These are phyloP conservation scores for Monopterus albus DNA, from an alignment of 2,113 vertebrate species.

Conservation along the genomic window DNA sequence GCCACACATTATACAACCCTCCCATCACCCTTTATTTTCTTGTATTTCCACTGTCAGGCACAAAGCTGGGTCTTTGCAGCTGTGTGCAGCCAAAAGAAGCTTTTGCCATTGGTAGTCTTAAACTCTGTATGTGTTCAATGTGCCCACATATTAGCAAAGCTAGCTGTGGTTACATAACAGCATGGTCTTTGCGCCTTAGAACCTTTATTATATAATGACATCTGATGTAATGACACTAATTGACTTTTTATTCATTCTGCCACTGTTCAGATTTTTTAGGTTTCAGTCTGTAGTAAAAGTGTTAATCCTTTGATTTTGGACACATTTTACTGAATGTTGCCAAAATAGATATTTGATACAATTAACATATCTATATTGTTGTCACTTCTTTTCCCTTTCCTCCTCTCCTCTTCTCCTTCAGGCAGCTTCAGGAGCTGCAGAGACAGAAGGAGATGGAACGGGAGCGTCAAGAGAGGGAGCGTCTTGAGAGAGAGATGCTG, in stretches of 20 bases:
- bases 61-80: constrained; percentile 3
- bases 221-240: constrained; percentile 42
- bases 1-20: neutral
- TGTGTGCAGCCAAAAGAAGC: neutral
- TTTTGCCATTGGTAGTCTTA: constrained; percentile 3
- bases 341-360: no score
- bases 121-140: constrained; percentile 12
- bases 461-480: constrained; percentile 78
- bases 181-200: constrained; percentile 6
- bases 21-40: no score
- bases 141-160: constrained; percentile 4
- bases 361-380: no score
- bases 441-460: constrained; percentile 90
- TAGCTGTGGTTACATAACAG: constrained; percentile 37
- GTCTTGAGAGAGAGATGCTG: constrained; percentile 79
- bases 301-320: neutral
- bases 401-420: constrained; percentile 63
- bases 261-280: no score
- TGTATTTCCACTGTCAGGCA: neutral
- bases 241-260: neutral
- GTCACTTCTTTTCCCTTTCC: neutral
- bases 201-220: constrained; percentile 40
- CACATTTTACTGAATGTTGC: no score
- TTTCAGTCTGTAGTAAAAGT: neutral
- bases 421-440: constrained; percentile 95